Percentiles rank a stretch among this genome's conserved stretches.
Evolutionary conservation across 2,888 invertebrate species (phyloP).

Genomic region (Eupithecia inturbata): DNA sequence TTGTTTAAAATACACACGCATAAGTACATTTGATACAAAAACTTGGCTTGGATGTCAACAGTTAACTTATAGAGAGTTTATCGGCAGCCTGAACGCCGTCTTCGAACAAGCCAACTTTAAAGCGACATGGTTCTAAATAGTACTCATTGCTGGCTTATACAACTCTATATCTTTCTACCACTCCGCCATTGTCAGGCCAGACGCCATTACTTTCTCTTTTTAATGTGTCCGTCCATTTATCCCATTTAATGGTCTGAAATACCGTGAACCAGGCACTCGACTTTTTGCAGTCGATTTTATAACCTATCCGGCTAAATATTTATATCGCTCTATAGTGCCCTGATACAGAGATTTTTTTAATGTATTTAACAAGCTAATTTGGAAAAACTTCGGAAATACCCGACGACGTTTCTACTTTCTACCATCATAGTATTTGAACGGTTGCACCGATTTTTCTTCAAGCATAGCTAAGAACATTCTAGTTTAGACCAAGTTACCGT

Average conservation of each 20-base stretch:
- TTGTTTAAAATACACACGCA: not conserved
- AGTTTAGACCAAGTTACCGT: not conserved
- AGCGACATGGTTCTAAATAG: constrained; percentile 2
- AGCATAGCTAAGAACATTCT: not conserved
- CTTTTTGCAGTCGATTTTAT: constrained; percentile 31
- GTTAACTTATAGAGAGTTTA: not conserved
- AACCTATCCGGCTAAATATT: constrained; percentile 3
- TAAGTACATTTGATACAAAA: not conserved
- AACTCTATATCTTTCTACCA: constrained; percentile 11
- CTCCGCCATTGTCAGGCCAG: constrained; percentile 29
- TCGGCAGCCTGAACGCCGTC: not conserved
- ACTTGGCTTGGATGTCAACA: not conserved
- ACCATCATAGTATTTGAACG: not conserved
- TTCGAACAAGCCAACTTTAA: not conserved
- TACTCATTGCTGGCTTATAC: not conserved
- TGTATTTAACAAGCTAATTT: not conserved
- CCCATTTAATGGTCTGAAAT: constrained; percentile 37
- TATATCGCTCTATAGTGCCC: constrained; percentile 1
- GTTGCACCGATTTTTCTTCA: not conserved
- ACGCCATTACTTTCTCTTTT: constrained; percentile 33
- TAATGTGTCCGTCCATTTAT: constrained; percentile 34
- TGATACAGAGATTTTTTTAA: not conserved
- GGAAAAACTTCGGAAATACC: not conserved
- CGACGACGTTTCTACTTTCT: not conserved
- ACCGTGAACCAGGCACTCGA: constrained; percentile 27